Evolutionary conservation across 2,797 vertebrate species (phyloP), one percentile per base, ranked within the genome.

Genomic region (Lepilemur septentrionalis): DNA sequence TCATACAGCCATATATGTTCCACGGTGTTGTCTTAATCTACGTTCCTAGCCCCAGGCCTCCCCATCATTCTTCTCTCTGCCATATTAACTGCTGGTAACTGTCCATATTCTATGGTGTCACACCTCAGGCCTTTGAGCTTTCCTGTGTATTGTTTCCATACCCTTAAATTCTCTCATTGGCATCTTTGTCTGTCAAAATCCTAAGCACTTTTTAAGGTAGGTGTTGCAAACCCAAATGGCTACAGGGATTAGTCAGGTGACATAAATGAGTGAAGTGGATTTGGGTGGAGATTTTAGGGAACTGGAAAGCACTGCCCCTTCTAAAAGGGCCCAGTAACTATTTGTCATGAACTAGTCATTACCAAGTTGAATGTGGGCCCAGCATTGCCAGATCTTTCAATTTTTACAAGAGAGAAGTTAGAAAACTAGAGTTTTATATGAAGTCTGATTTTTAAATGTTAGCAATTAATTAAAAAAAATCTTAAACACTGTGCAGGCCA

Each of bases 371-470:
- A 46, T 78, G 17, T 76, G 48, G 72, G 18, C 41, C 67, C 8
- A 9, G 2, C 52, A 67, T 81, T 81, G 55, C 41, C 22, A 69
- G 20, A 61, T 91, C 17, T 69, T 94, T 93, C 8, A 35, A 0
- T 67, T 93, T 59, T 96, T 86, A 89, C 73, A 69, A 76, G 35
- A 32, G 46, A 57, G 59, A 59, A 89, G 4, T 70, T 93, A 25
- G 59, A 87, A 82, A 41, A 35, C n/a, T 96, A 1, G 65, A 63
- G 88, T 93, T 86, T 80, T 80, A n/a, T 23, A 69, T 32, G 32
- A 95, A 89, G 10, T 89, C 48, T 69, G 32, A 55, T 75, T 86
- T 96, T 97, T 76, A 95, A 86, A 76, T 61, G 7, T 89, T 83
- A 70, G 38, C 46, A 89, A 6, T 65, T 92, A 89, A 28, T 91